Base-by-base conservation (phyloP, 2,888 invertebrate genomes). In the Tetropium fuscum region DNA sequence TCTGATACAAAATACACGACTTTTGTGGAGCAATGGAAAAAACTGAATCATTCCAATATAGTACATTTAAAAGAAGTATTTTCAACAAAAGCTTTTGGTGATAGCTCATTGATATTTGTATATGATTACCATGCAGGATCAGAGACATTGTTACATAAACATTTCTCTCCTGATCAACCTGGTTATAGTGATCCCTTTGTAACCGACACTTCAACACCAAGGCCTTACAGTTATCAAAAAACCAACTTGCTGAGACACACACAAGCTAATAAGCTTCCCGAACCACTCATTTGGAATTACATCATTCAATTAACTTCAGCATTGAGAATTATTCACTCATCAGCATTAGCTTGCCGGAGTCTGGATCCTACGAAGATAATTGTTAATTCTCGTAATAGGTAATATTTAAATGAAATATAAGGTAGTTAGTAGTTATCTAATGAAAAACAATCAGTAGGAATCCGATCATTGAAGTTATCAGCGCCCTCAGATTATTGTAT, bases 271-370 rank as follows among this genome's bases (percentile, higher is more conserved):
- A 82, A 82, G 68, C 85, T 98, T 64, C 92, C 97, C 0, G 98
- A 98, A 80, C 90, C 92, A 30, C 88, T 94, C 49, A 89, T 99
- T 68, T 99, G 98, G 98, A 93, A 93, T 70, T 92, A 97, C 73
- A 89, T 98, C 43, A 95, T 98, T 72, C 97, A 99, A 82, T 85
- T 99, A 66, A 96, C 96, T 20, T 94, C 97, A 2, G 98, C 95
- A 0, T 84, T 99, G 66, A 87, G 98, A 55, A 90, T 93, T 58
- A 93, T 98, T 69, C 98, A 99, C 83, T 89, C 85, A 27, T 86
- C 87, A 22, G 77, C 90, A 36, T 83, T 93, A 69, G 91, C 92
- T 0, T 91, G 89, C 74, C 90, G 97, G 77, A 90, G 90, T 72
- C 83, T 99, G 76, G 97, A 98, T 80, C 94, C 96, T 19, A 93